A percentile compares a stretch with the other conserved stretches of the same genome.
Conservation (phyloP, 2,888 invertebrate genomes). For the Encarsia formosa region DNA sequence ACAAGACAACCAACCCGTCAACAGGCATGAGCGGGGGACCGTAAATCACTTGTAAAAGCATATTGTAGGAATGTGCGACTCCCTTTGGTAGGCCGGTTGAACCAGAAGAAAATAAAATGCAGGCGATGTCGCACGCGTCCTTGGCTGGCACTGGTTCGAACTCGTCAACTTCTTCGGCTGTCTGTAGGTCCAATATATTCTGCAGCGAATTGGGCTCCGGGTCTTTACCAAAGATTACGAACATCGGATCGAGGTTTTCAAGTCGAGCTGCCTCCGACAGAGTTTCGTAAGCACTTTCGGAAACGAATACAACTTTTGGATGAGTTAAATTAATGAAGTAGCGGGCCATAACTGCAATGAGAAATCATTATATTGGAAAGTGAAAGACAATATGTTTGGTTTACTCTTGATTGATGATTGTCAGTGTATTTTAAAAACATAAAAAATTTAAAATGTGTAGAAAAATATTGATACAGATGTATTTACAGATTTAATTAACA, state of each 20-base stretch:
- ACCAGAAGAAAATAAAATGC: conserved; percentile 43
- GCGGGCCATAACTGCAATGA: conserved; percentile 34
- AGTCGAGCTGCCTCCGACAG: conserved; percentile 26
- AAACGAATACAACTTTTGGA: conserved; percentile 40
- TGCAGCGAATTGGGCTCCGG: conserved; percentile 28
- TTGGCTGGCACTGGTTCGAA: conserved; percentile 31
- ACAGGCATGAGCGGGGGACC: background rate
- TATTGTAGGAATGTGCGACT: conserved; percentile 35
- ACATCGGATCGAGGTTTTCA: conserved; percentile 26
- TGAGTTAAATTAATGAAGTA: conserved; percentile 32
- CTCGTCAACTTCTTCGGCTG: conserved; percentile 24
- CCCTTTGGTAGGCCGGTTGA: conserved; percentile 43
- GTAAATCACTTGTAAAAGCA: conserved; percentile 26
- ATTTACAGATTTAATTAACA: no score
- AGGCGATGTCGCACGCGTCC: conserved; percentile 26
- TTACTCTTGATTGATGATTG: no score
- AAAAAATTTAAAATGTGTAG: no score
- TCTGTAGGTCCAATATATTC: conserved; percentile 30
- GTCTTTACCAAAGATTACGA: conserved; percentile 35
- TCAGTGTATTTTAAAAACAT: no score
- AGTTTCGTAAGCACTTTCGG: conserved; percentile 18
- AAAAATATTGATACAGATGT: no score
- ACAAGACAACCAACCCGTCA: conserved; percentile 11
- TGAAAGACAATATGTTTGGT: no score
- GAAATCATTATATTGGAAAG: no score